These are phyloP conservation scores for Sycophila sp. DNA, from an alignment of 1,140 invertebrate species.

Conservation along the genomic window DNA sequence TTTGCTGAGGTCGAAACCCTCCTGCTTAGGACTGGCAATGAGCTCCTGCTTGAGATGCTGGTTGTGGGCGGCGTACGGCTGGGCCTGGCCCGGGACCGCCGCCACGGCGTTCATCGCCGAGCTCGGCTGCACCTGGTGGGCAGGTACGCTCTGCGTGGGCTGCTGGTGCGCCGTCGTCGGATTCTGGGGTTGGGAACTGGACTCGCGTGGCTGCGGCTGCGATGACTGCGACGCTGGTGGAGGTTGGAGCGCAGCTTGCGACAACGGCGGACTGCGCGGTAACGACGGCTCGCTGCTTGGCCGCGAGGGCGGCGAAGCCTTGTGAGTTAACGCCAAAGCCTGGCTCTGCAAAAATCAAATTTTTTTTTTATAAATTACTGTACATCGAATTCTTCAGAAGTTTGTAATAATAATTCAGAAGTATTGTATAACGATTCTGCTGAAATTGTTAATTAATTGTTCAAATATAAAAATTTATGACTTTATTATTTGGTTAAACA, in stretches of 20 bases:
- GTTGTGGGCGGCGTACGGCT: constrained; percentile 64
- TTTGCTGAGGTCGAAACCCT: constrained; percentile 73
- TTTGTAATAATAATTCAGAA: too few species aligned
- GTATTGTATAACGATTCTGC: too few species aligned
- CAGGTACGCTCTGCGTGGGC: neutral
- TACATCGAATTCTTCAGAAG: too few species aligned
- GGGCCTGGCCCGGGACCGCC: constrained; percentile 21
- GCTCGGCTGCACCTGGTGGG: constrained; percentile 15
- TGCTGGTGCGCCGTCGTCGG: neutral
- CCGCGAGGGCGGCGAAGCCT: constrained; percentile 67
- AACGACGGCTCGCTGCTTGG: constrained; percentile 62
- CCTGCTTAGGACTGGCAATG: constrained; percentile 70
- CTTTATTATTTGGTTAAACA: too few species aligned
- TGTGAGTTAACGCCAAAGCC: constrained; percentile 71
- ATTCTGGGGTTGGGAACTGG: constrained; percentile 46
- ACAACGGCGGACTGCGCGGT: constrained; percentile 60
- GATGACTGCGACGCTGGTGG: constrained; percentile 42
- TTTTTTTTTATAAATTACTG: too few species aligned
- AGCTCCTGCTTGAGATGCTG: constrained; percentile 62
- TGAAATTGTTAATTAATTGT: too few species aligned
- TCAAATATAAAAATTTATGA: too few species aligned
- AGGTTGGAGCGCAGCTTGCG: constrained; percentile 55
- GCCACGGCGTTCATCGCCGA: neutral
- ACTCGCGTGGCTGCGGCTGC: constrained; percentile 42
- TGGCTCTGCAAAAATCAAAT: constrained; percentile 74